Conservation (phyloP, 2,797 vertebrate species). For the Huso huso region DNA sequence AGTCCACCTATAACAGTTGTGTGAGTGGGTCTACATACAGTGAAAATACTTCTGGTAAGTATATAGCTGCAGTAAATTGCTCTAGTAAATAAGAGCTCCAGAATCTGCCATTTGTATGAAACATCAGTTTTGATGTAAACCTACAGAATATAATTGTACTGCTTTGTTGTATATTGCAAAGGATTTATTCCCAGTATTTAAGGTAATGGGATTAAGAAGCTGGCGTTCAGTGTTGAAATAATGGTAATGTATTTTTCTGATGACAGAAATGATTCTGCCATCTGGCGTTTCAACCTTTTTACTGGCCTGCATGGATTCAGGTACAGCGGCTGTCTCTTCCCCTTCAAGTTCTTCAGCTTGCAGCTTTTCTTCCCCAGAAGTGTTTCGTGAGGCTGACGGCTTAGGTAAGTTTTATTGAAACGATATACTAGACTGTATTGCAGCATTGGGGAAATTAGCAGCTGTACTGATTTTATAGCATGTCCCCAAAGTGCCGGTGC, state of each 20-base stretch:
- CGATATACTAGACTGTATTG: not conserved
- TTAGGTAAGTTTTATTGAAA: conserved; percentile 41
- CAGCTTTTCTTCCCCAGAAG: conserved; percentile 65
- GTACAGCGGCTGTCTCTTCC: conserved; percentile 28
- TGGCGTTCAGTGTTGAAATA: not conserved
- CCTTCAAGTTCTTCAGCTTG: conserved; percentile 26
- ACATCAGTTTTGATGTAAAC: no score
- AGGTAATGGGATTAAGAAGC: conserved; percentile 38
- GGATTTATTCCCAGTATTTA: conserved; percentile 2
- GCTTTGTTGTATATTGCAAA: no score
- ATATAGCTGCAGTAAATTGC: not conserved
- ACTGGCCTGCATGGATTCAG: conserved; percentile 39
- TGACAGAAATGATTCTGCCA: no score
- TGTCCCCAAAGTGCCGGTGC: not conserved
- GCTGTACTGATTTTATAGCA: not conserved
- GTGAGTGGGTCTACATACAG: conserved; percentile 30
- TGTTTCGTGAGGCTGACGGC: conserved; percentile 56
- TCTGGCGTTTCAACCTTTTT: conserved; percentile 49
- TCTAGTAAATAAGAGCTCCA: no score
- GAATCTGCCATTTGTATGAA: no score
- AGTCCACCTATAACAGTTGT: conserved; percentile 23
- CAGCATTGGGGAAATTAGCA: not conserved
- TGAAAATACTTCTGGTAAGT: conserved; percentile 53
- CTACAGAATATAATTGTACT: no score
- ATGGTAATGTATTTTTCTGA: no score